Evolutionary conservation across 1,140 invertebrate species (phyloP).

Genomic region (Temnothorax curvispinosus): DNA sequence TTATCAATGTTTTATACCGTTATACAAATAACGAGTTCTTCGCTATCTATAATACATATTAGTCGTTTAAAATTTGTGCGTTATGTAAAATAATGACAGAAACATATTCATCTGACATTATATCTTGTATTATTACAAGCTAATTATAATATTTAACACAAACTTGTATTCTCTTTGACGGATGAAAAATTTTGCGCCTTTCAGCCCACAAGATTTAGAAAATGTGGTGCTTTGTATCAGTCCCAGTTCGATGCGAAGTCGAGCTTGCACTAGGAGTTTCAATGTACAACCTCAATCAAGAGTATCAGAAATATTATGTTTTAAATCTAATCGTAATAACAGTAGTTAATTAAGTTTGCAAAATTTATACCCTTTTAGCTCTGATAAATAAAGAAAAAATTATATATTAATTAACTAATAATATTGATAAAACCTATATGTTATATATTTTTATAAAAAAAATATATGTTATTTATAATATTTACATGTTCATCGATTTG

Average conservation of each 20-base stretch:
- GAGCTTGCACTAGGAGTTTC: conserved; percentile 52
- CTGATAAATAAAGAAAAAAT: not conserved
- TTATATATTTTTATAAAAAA: not conserved
- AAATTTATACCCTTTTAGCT: not conserved
- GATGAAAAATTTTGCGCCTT: conserved; percentile 51
- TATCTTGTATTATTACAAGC: not conserved
- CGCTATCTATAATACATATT: not conserved
- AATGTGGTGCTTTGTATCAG: conserved; percentile 72
- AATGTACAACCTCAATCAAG: conserved; percentile 51
- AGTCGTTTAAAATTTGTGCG: not conserved
- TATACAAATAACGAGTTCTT: not conserved
- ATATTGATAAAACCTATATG: not conserved
- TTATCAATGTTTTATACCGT: not conserved
- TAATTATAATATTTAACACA: not conserved
- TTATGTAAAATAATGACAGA: not conserved
- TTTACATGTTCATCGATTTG: not conserved
- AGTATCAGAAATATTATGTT: not conserved
- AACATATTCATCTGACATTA: not conserved
- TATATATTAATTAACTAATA: not conserved
- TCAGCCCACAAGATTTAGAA: conserved; percentile 72
- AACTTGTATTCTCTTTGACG: conserved; percentile 31
- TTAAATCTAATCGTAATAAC: not conserved
- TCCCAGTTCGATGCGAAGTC: conserved; percentile 21
- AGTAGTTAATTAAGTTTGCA: not conserved
- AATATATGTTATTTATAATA: not conserved